Evolutionary conservation across 2,113 vertebrate genomes (phyloP).

Genomic region (Leuciscus idus): DNA sequence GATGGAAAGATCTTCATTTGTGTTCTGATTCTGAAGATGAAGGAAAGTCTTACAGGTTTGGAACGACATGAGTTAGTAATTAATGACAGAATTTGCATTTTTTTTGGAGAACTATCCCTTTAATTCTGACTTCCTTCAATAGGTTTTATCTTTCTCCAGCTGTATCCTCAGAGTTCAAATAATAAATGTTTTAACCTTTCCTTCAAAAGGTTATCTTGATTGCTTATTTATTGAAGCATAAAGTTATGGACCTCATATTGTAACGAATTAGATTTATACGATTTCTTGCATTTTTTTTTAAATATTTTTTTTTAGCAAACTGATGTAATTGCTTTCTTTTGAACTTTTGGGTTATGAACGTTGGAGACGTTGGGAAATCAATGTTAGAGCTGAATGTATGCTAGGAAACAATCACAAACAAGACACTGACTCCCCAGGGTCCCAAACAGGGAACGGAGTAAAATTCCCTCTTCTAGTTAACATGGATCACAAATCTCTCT

Average conservation of each 20-base stretch:
- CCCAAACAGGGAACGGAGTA: background rate
- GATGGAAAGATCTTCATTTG: too few species aligned
- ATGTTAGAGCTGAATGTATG: background rate
- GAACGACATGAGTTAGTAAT: too few species aligned
- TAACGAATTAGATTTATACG: background rate
- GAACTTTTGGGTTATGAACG: background rate
- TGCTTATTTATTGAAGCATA: background rate
- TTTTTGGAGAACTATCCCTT: background rate
- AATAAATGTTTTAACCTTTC: background rate
- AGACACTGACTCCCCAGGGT: background rate
- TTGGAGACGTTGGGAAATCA: background rate
- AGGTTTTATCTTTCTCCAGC: background rate
- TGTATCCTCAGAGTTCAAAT: background rate
- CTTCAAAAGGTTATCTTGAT: background rate
- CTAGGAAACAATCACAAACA: slow-evolving; percentile 34
- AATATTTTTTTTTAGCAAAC: background rate
- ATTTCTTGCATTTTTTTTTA: background rate
- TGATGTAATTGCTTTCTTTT: background rate
- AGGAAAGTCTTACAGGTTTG: too few species aligned
- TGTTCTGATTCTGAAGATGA: too few species aligned
- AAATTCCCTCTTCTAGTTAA: slow-evolving; percentile 35
- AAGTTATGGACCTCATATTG: background rate
- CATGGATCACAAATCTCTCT: slow-evolving; percentile 11
- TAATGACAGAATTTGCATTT: too few species aligned
- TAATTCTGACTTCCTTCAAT: background rate